Base-by-base conservation (phyloP, 2,888 invertebrate species). In the Linyphia triangularis region DNA sequence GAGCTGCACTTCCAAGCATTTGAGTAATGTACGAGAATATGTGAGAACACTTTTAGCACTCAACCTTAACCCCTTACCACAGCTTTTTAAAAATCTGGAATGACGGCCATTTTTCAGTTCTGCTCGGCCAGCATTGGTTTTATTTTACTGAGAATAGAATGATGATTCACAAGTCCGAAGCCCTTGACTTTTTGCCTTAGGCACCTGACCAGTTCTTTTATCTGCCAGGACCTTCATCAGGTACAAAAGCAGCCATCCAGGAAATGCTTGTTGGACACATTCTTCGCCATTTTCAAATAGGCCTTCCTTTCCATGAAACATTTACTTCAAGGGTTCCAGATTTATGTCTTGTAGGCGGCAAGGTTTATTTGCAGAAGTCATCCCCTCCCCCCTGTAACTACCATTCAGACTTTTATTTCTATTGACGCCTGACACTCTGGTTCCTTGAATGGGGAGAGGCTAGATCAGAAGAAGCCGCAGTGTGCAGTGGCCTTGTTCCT, bases 341-440 rank as follows among this genome's bases (percentile, higher is more conserved):
- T 70, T 70, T 70, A 70, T 43, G 70, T 13, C 43, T 43, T 16
- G 43, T 70, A 26, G 70, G 70, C 43, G 43, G 22, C 43, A 26
- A 26, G 22, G 51, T 70, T 70, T 70, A 16, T 51, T 5, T 28
- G 26, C 24, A 70, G 51, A 26, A 5, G 43, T 37, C 43, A n/a
- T 70, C 43, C 24, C 26, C 43, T 70, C 40, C 33, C 30, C 30
- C 30, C n/a, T 16, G 3, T 10, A n/a, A 24, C 70, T 7, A 16
- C 16, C 16, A 13, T 51, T 5, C 51, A 51, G 51, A n/a, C 51
- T 5, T 51, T 51, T 16, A 51, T 51, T 51, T n/a, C 51, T 33
- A 33, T 33, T 51, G 51, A 51, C 51, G 13, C n/a, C 16, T n/a
- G n/a, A 16, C 51, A n/a, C n/a, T n/a, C n/a, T n/a, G n/a, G n/a